Evolutionary conservation across 2,888 invertebrate species (phyloP).

Genomic region (Hypsopygia costalis): DNA sequence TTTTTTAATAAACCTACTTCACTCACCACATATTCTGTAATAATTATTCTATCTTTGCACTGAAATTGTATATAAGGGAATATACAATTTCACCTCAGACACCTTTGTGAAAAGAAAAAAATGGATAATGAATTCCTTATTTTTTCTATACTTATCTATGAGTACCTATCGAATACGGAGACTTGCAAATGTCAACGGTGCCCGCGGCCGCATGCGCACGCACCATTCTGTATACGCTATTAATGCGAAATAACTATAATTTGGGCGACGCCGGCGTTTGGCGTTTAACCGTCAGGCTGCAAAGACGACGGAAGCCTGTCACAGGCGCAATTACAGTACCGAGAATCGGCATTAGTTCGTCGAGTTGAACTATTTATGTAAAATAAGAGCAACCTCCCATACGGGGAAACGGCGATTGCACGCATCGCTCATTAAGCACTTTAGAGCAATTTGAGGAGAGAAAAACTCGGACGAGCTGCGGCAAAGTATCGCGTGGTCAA

Average conservation of each 20-base stretch:
- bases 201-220: constrained; percentile 52
- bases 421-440: constrained; percentile 81
- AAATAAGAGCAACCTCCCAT: constrained; percentile 74
- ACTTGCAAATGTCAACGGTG: constrained; percentile 59
- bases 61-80: no score
- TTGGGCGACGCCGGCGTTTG: constrained; percentile 59
- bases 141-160: neutral
- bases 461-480: constrained; percentile 72
- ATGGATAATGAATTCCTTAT: no score
- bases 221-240: constrained; percentile 64
- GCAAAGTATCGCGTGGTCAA: constrained; percentile 77
- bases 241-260: constrained; percentile 76
- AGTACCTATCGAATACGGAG: constrained; percentile 21
- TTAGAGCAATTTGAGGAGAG: constrained; percentile 77
- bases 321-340: constrained; percentile 76
- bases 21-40: no score
- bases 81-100: no score
- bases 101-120: no score
- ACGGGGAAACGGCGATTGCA: constrained; percentile 78
- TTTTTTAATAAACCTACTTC: no score
- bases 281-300: constrained; percentile 59
- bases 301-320: constrained; percentile 78
- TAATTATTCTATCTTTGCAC: no score
- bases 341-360: constrained; percentile 78
- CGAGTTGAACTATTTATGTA: constrained; percentile 77